Percentiles rank a stretch among this genome's conserved stretches.
Conservation (phyloP, 2,797 vertebrate species). For the Melanotaenia nigrans region DNA sequence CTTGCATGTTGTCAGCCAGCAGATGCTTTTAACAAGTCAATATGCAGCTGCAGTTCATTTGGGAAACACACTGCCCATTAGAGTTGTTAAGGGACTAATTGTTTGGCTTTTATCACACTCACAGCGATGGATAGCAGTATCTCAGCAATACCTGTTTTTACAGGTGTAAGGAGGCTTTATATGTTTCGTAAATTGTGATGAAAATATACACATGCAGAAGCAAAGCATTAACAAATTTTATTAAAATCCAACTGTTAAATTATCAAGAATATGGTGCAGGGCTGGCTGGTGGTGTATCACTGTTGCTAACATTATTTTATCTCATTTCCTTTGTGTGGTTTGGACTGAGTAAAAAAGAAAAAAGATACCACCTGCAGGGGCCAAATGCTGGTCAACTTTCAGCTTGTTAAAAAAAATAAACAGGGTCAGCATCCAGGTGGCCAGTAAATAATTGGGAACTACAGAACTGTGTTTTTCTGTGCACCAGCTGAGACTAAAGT, state of each 20-base stretch:
- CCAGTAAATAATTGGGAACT: too few species aligned
- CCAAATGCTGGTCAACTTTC: neutral
- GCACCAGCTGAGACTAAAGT: neutral
- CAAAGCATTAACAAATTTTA: too few species aligned
- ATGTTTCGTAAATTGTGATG: neutral
- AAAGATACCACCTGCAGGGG: neutral
- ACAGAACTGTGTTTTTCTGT: too few species aligned
- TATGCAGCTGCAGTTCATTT: constrained; percentile 32
- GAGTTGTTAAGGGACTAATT: constrained; percentile 26
- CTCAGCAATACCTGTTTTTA: neutral
- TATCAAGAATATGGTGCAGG: too few species aligned
- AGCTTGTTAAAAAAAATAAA: neutral
- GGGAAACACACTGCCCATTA: constrained; percentile 20
- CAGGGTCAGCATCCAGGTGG: neutral
- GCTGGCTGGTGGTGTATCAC: too few species aligned
- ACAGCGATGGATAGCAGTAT: neutral
- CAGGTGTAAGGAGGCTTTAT: neutral
- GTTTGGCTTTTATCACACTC: constrained; percentile 3
- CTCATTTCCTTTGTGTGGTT: too few species aligned
- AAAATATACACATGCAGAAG: neutral
- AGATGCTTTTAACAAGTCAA: constrained; percentile 34
- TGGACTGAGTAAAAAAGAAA: neutral
- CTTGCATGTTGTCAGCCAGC: constrained; percentile 38
- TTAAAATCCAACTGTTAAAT: too few species aligned
- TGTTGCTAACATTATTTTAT: too few species aligned